Conservation (phyloP, 2,113 vertebrate genomes). For the Oreochromis tanganicae region DNA sequence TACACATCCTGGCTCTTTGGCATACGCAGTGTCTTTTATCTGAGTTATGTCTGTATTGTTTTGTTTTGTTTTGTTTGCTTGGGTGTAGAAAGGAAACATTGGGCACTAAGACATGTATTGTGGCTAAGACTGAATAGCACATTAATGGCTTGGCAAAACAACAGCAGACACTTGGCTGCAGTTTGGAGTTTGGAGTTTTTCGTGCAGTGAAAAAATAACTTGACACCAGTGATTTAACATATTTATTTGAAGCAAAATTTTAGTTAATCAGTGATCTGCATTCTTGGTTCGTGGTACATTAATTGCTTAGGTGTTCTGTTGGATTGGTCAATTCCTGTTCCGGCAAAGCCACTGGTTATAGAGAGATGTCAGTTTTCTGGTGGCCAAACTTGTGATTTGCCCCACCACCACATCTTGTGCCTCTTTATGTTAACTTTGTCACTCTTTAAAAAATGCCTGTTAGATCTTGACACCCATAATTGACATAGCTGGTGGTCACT, state of each 20-base stretch:
- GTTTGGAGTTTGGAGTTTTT: not conserved
- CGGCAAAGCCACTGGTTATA: not conserved
- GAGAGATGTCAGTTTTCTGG: not conserved
- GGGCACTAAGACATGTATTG: not conserved
- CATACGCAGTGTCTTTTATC: not conserved
- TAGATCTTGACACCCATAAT: not conserved
- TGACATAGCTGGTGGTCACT: not conserved
- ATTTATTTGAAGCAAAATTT: not conserved
- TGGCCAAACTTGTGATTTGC: not conserved
- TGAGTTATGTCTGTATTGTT: not conserved
- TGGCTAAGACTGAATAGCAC: not conserved
- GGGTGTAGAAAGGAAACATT: not conserved
- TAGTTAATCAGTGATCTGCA: not conserved
- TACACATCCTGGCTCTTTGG: not conserved
- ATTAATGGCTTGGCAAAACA: slow-evolving; percentile 7
- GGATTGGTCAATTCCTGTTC: not conserved
- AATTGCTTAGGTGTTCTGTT: not conserved
- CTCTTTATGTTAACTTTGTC: not conserved
- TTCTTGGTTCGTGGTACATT: not conserved
- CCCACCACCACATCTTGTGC: not conserved
- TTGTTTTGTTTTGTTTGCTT: not conserved
- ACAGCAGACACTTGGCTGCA: not conserved
- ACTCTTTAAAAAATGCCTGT: not conserved
- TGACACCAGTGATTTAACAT: not conserved
- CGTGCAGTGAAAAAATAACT: not conserved